Conservation (phyloP, 2,888 invertebrate species). For the Tenthredo mesomela region DNA sequence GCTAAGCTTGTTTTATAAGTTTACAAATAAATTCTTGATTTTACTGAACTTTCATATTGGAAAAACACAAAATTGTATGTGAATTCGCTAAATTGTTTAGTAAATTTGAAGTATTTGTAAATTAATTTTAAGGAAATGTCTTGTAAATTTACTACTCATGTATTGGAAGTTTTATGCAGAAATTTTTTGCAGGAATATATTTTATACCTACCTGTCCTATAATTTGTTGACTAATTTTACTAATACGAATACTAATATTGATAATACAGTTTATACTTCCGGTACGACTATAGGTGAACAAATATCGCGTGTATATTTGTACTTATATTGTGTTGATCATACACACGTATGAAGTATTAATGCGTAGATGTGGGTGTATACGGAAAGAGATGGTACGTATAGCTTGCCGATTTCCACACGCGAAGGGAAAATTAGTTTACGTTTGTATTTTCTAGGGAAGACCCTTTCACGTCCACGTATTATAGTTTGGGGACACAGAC, state of each 20-base stretch:
- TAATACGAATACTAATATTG: not conserved
- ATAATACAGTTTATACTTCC: not conserved
- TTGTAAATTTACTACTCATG: no score
- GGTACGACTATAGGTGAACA: not conserved
- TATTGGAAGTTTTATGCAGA: no score
- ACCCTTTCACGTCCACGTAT: constrained; percentile 60
- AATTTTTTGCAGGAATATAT: no score
- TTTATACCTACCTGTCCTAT: not conserved
- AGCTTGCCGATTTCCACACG: not conserved
- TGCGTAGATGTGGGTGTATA: not conserved
- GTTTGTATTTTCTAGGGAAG: constrained; percentile 13
- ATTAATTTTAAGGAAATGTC: no score
- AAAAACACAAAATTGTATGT: no score
- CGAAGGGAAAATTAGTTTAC: constrained; percentile 11
- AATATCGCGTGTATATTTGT: not conserved
- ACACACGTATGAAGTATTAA: not conserved
- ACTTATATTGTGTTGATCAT: not conserved
- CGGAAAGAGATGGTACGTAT: not conserved
- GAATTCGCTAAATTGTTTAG: no score
- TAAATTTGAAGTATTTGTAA: no score
- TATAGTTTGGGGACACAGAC: constrained; percentile 37
- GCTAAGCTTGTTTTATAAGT: no score
- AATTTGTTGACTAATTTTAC: not conserved
- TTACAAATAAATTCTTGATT: no score
- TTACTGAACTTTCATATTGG: no score